Evolutionary conservation across 2,888 invertebrate genomes (phyloP), one percentile per base, ranked within the genome.

Genomic region (Latheticus oryzae): DNA sequence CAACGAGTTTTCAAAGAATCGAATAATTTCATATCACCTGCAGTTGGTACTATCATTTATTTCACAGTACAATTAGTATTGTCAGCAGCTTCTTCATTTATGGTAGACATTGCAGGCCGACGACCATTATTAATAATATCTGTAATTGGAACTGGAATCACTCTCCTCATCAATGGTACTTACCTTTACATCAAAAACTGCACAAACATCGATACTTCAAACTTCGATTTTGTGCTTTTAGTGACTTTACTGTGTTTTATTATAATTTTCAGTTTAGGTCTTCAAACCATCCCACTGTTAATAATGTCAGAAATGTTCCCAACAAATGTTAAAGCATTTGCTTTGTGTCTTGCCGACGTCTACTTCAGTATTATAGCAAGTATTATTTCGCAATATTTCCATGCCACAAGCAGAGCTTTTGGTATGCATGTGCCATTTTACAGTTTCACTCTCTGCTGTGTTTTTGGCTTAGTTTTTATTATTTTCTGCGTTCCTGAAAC

Each of bases 101-200:
- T 86, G 5, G 85, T 86, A 4, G 86, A 87, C 69, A 76, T 78
- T 47, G 73, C 80, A 2, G 86, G 87, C 1, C 73, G 86, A 47
- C 76, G 81, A 54, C 79, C 81, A 1, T 73, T 86, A 5, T 75
- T 86, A 19, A 72, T 84, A 2, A 60, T 81, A 9, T 84, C 84
- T 3, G 80, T 82, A 1, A 60, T 78, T 2, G 74, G 81, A 0
- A 78, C 80, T 3, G 72, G 79, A 0, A 11, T 80, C 1, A 75
- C 80, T 0, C 72, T 82, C 7, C 68, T 76, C 1, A 58, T 79
- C 1, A 76, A 80, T 59, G 80, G 79, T 8, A 60, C 73, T 12
- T 80, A 81, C 67, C 79, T 82, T 66, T 78, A 75, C 59, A 61
- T 82, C 5, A 78, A 80, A 64, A 75, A 78, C 45, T 63, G 75